Conservation (phyloP, 2,797 vertebrate genomes). For the Paratrypauchen microcephalus region DNA sequence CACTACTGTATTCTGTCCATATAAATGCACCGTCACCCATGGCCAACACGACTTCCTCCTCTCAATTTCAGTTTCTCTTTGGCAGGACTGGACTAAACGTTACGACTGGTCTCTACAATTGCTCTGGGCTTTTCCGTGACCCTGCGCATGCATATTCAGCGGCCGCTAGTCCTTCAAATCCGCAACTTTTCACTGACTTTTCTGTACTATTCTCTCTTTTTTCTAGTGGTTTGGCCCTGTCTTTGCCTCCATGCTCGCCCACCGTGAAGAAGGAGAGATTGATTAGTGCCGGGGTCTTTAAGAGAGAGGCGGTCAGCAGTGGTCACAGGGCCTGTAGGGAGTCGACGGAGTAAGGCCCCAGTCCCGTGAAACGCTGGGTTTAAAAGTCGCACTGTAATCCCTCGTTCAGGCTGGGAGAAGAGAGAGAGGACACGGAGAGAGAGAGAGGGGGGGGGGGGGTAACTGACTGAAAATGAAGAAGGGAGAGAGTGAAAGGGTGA, state of each 20-base stretch:
- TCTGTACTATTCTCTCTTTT: slow-evolving; percentile 21
- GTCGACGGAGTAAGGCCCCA: slow-evolving; percentile 58
- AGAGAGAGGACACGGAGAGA: slow-evolving; percentile 31
- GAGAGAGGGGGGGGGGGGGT: background rate
- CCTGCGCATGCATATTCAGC: slow-evolving; percentile 71
- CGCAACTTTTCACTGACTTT: slow-evolving; percentile 60
- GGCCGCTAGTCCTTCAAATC: slow-evolving; percentile 45
- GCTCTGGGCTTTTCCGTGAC: slow-evolving; percentile 57
- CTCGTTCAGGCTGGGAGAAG: slow-evolving; percentile 42
- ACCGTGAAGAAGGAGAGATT: slow-evolving; percentile 72
- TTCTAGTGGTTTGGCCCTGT: slow-evolving; percentile 31
- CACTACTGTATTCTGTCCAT: background rate
- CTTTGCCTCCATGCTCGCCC: slow-evolving; percentile 29
- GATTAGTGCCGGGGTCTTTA: slow-evolving; percentile 71
- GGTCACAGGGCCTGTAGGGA: slow-evolving; percentile 58
- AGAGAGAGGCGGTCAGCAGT: slow-evolving; percentile 54
- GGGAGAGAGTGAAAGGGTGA: background rate
- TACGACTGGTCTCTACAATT: slow-evolving; percentile 54
- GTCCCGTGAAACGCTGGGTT: slow-evolving; percentile 72
- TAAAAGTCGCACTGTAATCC: slow-evolving; percentile 68
- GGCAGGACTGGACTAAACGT: slow-evolving; percentile 57
- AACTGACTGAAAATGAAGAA: too few relatives aligned
- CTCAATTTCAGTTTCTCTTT: slow-evolving; percentile 32
- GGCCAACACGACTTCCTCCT: slow-evolving; percentile 44
- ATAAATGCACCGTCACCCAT: background rate